Evolutionary conservation across 2,888 invertebrate genomes (phyloP), one percentile per base, ranked within the genome.

Genomic region (Ophioninae sp.): DNA sequence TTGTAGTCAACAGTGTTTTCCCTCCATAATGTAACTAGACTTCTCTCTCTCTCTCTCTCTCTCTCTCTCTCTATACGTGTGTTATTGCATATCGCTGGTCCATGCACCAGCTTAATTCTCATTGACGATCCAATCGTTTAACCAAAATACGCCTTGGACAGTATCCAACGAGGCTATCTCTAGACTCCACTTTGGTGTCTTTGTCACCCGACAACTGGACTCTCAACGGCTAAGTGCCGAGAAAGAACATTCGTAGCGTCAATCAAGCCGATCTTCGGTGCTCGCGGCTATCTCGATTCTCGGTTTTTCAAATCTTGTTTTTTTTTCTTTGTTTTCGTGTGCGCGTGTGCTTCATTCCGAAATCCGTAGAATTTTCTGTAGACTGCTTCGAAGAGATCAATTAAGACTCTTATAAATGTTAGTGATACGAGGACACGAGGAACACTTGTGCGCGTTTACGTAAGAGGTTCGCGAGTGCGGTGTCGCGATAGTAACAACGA

Each of bases 1-100:
- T 61, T 17, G 23, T 74, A 64, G 51, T 63, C 63, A 30, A 51
- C 37, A 82, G 85, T 82, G 79, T 83, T 71, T 65, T 79, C 79
- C 39, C 73, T 76, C 75, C 23, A 2, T 39, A 69, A 69, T 65
- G 51, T 39, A 23, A 13, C 69, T 68, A 56, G 39, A 51, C 59
- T 6, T 23, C n/a, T n/a, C n/a, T n/a, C n/a, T n/a, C n/a, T n/a
- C n/a, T n/a, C n/a, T n/a, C n/a, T n/a, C n/a, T n/a, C n/a, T n/a
- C n/a, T n/a, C n/a, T n/a, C n/a, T n/a, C n/a, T n/a, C n/a, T 37
- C 22, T 59, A 61, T 61, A 23, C 20, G 63, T 68, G 51, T 22
- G 17, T 63, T 20, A n/a, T 63, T 56, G 17, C 51, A 17, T 51
- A 51, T 17, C 13, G 51, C 3, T 51, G 17, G 17, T 17, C 2